Evolutionary conservation across 1,140 invertebrate species (phyloP), one percentile per base, ranked within the genome.

Genomic region (Melanaphis sacchari): DNA sequence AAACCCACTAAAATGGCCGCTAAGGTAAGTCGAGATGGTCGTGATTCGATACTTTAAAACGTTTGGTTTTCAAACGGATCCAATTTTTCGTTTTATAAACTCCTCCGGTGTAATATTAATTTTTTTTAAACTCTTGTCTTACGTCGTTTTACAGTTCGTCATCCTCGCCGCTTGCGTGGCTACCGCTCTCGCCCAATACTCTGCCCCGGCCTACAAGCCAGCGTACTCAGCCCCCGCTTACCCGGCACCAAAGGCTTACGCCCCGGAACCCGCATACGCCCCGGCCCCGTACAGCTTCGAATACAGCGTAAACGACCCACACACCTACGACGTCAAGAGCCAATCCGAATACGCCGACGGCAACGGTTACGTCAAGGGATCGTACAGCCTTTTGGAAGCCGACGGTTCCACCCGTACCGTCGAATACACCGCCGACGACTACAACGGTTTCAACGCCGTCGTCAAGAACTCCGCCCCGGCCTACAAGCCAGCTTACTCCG

Each of bases 401-500:
- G 96, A 96, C 88, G 96, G 96, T 31, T 96, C 96, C 49, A 96
- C 96, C 91, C 94, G 96, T 46, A 95, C 95, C 59, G 96, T 97
- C 40, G 96, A 96, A 88, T 97, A 97, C 94, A 93, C 85, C 43
- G 94, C 94, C 31, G 94, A 94, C 84, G 94, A 93, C 54, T 54
- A 91, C 88, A 91, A 93, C 92, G 94, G 94, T 52, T 94, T 94
- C 93, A 93, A 93, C 85, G 94, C 94, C 82, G 87, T 93, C 8
- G 94, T 94, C 94, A 94, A 93, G 95, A 93, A 76, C 81, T 38
- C 36, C 59, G 91, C 91, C 4, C 82, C 93, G 22, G 26, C 87
- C 38, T 54, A 93, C 94, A 94, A 96, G 95, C 18, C 96, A 95
- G 5, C 96, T 41, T 89, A 94, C 94, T 22, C 82, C 46, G 66